These are phyloP conservation scores for Aporophyla nigra DNA, from an alignment of 2,888 invertebrate genomes.

Conservation along the genomic window DNA sequence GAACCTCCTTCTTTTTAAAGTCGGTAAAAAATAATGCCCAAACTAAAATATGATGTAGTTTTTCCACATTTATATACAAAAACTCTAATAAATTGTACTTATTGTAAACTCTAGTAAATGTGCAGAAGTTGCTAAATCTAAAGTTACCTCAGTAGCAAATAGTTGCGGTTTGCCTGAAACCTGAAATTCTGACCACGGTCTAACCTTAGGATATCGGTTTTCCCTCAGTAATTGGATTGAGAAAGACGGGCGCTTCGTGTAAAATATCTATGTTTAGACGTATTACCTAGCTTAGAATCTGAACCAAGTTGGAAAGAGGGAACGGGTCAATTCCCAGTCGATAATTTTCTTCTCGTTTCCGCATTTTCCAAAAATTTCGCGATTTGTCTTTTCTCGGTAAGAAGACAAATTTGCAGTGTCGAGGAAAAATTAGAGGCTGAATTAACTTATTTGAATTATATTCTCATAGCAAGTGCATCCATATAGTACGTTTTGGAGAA, in stretches of 20 bases:
- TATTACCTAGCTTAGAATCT: neutral
- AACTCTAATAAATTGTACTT: too few relatives aligned
- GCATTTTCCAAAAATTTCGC: neutral
- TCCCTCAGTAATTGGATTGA: slow-evolving; percentile 32
- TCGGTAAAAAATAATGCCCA: neutral
- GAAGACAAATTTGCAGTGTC: neutral
- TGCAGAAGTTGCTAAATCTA: too few relatives aligned
- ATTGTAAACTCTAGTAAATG: too few relatives aligned
- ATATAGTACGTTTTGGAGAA: too few relatives aligned
- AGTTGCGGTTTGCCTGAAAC: slow-evolving; percentile 4
- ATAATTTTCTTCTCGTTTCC: neutral
- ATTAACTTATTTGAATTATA: neutral
- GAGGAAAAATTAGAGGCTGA: neutral
- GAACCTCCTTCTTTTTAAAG: too few relatives aligned
- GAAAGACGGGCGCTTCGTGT: slow-evolving; percentile 1
- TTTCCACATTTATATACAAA: neutral
- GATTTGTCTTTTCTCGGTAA: neutral
- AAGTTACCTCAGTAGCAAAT: neutral
- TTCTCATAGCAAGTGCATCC: neutral
- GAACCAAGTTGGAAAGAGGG: neutral
- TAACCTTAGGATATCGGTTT: slow-evolving; percentile 43
- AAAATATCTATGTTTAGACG: slow-evolving; percentile 8
- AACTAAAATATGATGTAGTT: neutral
- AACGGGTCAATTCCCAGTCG: neutral
- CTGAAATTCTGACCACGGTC: slow-evolving; percentile 21